phyloP scores from a whole-genome alignment of 2,888 invertebrate species.

The Phorcus lineatus region DNA sequence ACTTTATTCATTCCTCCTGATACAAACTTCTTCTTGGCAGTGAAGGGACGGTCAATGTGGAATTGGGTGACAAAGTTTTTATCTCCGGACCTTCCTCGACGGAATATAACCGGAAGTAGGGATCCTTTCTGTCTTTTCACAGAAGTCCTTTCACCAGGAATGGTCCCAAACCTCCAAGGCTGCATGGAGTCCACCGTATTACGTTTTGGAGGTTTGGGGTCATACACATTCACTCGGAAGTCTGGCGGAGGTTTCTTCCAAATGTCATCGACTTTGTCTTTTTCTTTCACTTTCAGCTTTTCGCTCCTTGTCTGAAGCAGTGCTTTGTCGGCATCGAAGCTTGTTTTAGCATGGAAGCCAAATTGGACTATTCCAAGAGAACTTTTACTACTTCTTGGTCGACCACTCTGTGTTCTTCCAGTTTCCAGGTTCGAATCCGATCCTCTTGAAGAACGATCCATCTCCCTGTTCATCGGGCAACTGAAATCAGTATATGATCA shows the following conservation, averaged over 20 bases:
- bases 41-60: conserved; percentile 64
- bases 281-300: conserved; percentile 46
- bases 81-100: conserved; percentile 35
- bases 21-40: conserved; percentile 67
- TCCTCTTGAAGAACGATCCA: too few species aligned
- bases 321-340: conserved; percentile 65
- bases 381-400: conserved; percentile 46
- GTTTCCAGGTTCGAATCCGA: too few species aligned
- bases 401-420: neutral
- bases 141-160: conserved; percentile 60
- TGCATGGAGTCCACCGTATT: conserved; percentile 69
- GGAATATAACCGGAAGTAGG: conserved; percentile 54
- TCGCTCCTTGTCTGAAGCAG: conserved; percentile 65
- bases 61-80: conserved; percentile 55
- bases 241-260: conserved; percentile 73
- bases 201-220: conserved; percentile 70
- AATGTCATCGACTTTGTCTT: conserved; percentile 58
- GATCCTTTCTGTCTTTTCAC: conserved; percentile 47
- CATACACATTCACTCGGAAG: conserved; percentile 56
- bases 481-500: too few species aligned
- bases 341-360: conserved; percentile 68
- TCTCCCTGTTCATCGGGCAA: too few species aligned
- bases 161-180: conserved; percentile 71
- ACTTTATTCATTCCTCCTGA: conserved; percentile 60
- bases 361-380: conserved; percentile 60